Percentiles rank a stretch among this genome's conserved stretches.
Evolutionary conservation across 2,113 vertebrate species (phyloP).

Genomic region (Orcinus orca): DNA sequence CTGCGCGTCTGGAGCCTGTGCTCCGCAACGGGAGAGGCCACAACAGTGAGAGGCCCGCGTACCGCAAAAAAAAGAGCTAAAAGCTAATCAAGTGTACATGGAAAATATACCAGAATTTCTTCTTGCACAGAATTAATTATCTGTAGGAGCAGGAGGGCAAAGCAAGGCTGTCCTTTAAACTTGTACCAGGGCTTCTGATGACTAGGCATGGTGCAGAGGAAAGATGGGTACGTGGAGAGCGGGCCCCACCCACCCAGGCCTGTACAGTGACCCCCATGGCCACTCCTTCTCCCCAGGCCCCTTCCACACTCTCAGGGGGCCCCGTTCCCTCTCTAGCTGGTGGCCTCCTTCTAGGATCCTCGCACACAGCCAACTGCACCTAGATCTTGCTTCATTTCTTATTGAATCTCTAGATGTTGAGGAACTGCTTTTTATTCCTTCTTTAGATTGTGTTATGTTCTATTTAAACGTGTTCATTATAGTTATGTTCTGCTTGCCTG

Average conservation of each 20-base stretch:
- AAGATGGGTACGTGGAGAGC: not conserved
- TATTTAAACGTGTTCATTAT: constrained; percentile 58
- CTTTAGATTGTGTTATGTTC: constrained; percentile 37
- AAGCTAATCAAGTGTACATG: not conserved
- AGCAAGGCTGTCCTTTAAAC: not conserved
- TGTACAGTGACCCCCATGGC: not conserved
- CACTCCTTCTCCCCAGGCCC: not conserved
- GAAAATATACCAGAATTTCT: not conserved
- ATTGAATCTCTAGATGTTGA: constrained; percentile 32
- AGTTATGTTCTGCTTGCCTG: constrained; percentile 52
- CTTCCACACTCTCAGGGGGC: not conserved
- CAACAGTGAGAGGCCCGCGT: no score
- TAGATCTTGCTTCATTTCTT: constrained; percentile 50
- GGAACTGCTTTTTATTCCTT: not conserved
- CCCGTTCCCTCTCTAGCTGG: not conserved
- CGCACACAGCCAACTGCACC: not conserved
- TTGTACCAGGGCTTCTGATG: not conserved
- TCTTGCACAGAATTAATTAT: not conserved
- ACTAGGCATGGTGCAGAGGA: not conserved
- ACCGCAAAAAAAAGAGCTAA: not conserved
- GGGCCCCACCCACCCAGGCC: not conserved
- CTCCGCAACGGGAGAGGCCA: no score
- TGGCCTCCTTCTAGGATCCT: not conserved
- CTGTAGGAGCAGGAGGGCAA: not conserved
- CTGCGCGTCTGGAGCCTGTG: no score